These are phyloP conservation scores for Leptoteleia sp. DNA, from an alignment of 1,140 invertebrate species.

Conservation along the genomic window DNA sequence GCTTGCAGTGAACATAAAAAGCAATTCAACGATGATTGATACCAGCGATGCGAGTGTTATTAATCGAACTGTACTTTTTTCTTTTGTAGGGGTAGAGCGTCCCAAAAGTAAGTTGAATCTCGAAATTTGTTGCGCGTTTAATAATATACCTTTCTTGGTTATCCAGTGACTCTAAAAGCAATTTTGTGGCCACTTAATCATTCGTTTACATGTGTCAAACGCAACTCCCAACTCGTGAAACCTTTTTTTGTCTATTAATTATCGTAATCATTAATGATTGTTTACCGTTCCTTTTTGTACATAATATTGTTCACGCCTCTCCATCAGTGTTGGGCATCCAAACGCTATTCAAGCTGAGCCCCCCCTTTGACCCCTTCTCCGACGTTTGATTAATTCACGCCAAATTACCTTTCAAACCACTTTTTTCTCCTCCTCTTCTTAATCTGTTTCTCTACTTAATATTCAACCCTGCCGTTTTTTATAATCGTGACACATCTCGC, in stretches of 20 bases:
- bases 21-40: constrained; percentile 24
- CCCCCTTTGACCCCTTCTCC: constrained; percentile 12
- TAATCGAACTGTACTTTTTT: constrained; percentile 79
- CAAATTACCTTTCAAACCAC: constrained; percentile 21
- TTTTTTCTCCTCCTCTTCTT: background rate
- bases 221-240: constrained; percentile 45
- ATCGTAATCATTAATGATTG: constrained; percentile 70
- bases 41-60: constrained; percentile 63
- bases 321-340: constrained; percentile 46
- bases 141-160: constrained; percentile 71
- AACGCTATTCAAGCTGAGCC: constrained; percentile 41
- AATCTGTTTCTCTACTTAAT: constrained; percentile 33
- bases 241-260: constrained; percentile 67
- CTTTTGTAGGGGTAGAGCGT: constrained; percentile 82
- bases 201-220: constrained; percentile 65
- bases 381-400: constrained; percentile 20
- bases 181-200: constrained; percentile 56
- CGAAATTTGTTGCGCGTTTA: constrained; percentile 77
- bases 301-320: constrained; percentile 53
- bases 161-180: constrained; percentile 69
- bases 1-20: constrained; percentile 39
- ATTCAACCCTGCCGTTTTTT: constrained; percentile 13
- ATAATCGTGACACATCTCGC: constrained; percentile 15
- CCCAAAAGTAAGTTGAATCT: constrained; percentile 81
- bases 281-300: constrained; percentile 57